A percentile compares a stretch with the other conserved stretches of the same genome.
Evolutionary conservation across 2,888 invertebrate species (phyloP).

Genomic region (Euproctis similis): DNA sequence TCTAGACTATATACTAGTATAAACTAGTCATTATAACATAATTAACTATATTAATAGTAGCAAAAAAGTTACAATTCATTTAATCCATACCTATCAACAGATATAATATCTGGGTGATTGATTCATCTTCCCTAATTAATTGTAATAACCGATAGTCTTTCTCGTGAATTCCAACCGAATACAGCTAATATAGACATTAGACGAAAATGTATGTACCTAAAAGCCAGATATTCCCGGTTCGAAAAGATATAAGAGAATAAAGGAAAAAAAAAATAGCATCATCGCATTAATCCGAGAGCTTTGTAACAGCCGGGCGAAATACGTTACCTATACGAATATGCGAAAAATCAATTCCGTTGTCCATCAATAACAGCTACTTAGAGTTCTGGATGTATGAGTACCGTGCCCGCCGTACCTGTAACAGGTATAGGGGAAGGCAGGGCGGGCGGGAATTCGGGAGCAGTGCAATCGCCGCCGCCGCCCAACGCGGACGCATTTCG

Average conservation of each 20-base stretch:
- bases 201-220: constrained; percentile 32
- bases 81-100: too few relatives aligned
- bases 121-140: constrained; percentile 19
- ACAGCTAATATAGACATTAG: constrained; percentile 28
- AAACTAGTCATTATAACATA: too few relatives aligned
- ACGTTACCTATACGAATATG: constrained; percentile 57
- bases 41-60: too few relatives aligned
- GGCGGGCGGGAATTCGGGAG: constrained; percentile 43
- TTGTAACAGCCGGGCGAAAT: constrained; percentile 27
- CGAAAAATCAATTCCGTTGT: constrained; percentile 64
- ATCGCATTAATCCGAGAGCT: constrained; percentile 11
- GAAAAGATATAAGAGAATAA: constrained; percentile 18
- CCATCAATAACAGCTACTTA: constrained; percentile 70
- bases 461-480: constrained; percentile 59
- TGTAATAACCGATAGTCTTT: constrained; percentile 24
- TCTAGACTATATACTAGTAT: too few relatives aligned
- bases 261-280: constrained; percentile 17
- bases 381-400: constrained; percentile 48
- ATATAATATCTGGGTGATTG: constrained; percentile 15
- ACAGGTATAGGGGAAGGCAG: constrained; percentile 53
- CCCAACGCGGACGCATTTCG: constrained; percentile 42
- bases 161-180: constrained; percentile 23
- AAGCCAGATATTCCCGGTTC: constrained; percentile 26
- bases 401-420: constrained; percentile 64
- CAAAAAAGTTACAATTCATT: too few relatives aligned